These are phyloP conservation scores for Heliconius ismenius DNA, from an alignment of 2,888 invertebrate species.

Conservation along the genomic window DNA sequence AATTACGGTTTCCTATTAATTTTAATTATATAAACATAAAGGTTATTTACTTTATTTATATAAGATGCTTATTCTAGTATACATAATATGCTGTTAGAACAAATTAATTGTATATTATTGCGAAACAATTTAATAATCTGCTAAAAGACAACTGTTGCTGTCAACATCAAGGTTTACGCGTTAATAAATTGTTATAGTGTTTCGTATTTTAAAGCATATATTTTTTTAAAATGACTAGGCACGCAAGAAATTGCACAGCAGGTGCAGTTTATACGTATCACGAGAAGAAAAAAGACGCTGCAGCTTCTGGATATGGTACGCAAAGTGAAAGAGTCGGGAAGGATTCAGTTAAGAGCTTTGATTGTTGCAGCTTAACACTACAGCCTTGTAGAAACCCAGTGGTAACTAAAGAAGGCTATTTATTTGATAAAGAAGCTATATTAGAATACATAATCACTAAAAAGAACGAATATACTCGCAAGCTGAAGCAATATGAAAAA, in stretches of 20 bases:
- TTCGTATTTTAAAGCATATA: not conserved
- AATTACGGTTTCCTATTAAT: too few relatives aligned
- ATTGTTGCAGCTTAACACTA: constrained; percentile 97
- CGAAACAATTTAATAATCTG: too few relatives aligned
- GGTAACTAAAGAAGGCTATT: constrained; percentile 90
- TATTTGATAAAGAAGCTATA: constrained; percentile 98
- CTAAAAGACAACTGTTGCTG: too few relatives aligned
- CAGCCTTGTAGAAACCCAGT: constrained; percentile 98
- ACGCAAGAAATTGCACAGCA: constrained; percentile 98
- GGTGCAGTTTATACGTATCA: constrained; percentile 99
- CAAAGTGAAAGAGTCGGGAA: constrained; percentile 93
- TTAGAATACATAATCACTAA: constrained; percentile 96
- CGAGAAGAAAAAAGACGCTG: constrained; percentile 97
- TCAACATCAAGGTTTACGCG: too few relatives aligned
- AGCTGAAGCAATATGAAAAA: constrained; percentile 95
- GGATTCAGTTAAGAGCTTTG: constrained; percentile 95
- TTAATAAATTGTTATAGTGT: not conserved
- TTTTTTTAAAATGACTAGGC: constrained; percentile 89
- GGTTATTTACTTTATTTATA: too few relatives aligned
- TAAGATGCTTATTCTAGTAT: too few relatives aligned
- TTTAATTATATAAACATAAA: too few relatives aligned
- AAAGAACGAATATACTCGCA: constrained; percentile 94
- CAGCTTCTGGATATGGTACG: constrained; percentile 96
- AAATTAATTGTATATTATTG: too few relatives aligned
- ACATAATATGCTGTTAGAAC: too few relatives aligned